A percentile compares a stretch with the other conserved stretches of the same genome.
These are phyloP conservation scores for Sparus aurata DNA, from an alignment of 2,797 vertebrate species.

Conservation along the genomic window DNA sequence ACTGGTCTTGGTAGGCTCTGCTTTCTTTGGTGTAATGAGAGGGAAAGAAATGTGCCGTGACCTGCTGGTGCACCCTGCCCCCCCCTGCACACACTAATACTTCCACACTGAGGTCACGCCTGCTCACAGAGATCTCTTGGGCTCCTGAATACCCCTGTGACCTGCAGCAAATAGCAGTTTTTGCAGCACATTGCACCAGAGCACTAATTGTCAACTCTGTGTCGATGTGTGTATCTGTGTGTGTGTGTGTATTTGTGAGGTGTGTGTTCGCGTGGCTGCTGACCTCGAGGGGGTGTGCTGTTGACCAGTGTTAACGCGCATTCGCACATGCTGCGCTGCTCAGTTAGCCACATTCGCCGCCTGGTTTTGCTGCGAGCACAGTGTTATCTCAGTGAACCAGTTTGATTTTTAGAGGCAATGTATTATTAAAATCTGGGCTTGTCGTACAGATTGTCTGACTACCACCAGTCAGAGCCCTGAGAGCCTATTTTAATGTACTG, in stretches of 20 bases:
- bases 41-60: conserved; percentile 37
- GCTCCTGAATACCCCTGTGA: conserved; percentile 26
- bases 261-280: conserved; percentile 11
- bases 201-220: conserved; percentile 35
- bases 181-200: conserved; percentile 42
- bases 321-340: conserved; percentile 26
- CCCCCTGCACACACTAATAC: conserved; percentile 28
- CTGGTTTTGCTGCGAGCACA: conserved; percentile 9
- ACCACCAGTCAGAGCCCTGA: conserved; percentile 21
- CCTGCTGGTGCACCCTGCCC: conserved; percentile 27
- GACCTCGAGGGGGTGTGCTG: conserved; percentile 35
- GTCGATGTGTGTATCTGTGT: not conserved
- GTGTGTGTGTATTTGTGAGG: not conserved
- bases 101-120: conserved; percentile 31
- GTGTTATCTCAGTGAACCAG: conserved; percentile 28
- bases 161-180: conserved; percentile 48
- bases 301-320: conserved; percentile 20
- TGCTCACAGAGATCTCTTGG: conserved; percentile 22
- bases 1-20: not conserved
- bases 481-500: conserved; percentile 29
- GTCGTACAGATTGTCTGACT: conserved; percentile 48
- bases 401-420: conserved; percentile 40
- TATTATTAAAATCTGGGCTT: conserved; percentile 49
- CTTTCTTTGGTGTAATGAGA: conserved; percentile 27
- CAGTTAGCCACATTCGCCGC: conserved; percentile 24